Evolutionary conservation across 1,140 invertebrate genomes (phyloP).

Genomic region (Lethocerus indicus): DNA sequence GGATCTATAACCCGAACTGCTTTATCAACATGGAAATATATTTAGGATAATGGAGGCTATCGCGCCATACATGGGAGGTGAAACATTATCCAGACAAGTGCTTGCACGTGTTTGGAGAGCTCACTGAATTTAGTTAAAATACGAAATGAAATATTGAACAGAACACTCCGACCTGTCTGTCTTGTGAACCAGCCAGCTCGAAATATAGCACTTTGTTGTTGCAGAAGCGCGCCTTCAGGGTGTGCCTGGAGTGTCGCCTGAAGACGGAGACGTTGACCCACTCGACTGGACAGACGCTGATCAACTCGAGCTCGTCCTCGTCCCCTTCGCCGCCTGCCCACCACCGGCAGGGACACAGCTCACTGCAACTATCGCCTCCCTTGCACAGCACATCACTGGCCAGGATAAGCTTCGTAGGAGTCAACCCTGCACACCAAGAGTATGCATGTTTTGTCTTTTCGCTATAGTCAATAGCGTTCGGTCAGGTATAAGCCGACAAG

Average conservation of each 20-base stretch:
- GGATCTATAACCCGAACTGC: no score
- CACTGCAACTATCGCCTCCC: no score
- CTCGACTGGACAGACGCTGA: slow-evolving; percentile 36
- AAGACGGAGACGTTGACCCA: slow-evolving; percentile 36
- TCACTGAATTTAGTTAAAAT: no score
- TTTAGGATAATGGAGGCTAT: no score
- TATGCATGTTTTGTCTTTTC: background rate
- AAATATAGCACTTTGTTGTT: slow-evolving; percentile 28
- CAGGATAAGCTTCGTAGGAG: slow-evolving; percentile 33
- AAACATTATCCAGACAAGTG: no score
- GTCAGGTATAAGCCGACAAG: no score
- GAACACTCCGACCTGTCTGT: slow-evolving; percentile 24
- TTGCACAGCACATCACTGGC: slow-evolving; percentile 30
- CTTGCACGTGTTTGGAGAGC: no score
- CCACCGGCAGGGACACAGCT: no score
- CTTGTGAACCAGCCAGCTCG: slow-evolving; percentile 27
- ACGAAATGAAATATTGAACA: no score
- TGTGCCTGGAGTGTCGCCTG: slow-evolving; percentile 27
- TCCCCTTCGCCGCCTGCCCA: slow-evolving; percentile 27
- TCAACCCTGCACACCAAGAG: slow-evolving; percentile 25
- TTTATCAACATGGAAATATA: no score
- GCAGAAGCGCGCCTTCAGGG: slow-evolving; percentile 35
- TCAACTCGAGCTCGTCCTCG: slow-evolving; percentile 34
- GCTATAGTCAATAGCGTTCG: no score
- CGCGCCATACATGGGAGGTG: no score